Base-by-base conservation (phyloP, 2,888 invertebrate species). In the Andricus quercusramuli region DNA sequence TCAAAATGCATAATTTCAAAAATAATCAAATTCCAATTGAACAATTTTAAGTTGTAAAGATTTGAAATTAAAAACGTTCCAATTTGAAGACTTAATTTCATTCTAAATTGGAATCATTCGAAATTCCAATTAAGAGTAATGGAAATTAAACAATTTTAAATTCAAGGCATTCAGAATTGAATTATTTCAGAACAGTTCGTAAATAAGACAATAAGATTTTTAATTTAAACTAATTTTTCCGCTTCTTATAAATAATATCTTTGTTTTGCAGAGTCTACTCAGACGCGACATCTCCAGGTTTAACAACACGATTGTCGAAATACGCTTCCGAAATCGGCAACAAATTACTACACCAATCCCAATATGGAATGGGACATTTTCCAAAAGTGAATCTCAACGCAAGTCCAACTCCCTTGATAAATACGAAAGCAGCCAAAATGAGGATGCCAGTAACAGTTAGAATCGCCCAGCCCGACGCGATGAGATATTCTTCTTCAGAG, bases 251-350 rank as follows among this genome's bases (percentile, higher is more conserved):
- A 6, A 51, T 77, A n/a, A 47, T 11, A 70, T 44, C 0, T 44
- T 64, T 37, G 68, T 56, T 68, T 81, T 83, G 22, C 82, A 90
- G 91, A 81, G 83, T 88, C 62, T 90, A 89, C 74, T 85, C 85
- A 32, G 91, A 93, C 11, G 88, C 91, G n/a, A 89, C 87, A 41
- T 93, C 92, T 20, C 92, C 92, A 47, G 92, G 92, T 41, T 83
- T 93, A 1, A 89, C 91, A 0, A 85, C 89, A 4, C 84, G 92
- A 44, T 79, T 93, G 77, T 90, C 90, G 4, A 92, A 91, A 80
- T 93, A 93, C 77, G 92, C 92, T 2, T 84, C 89, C 0, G 92
- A 92, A 84, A 90, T 90, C 3, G 91, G 86, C 70, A 88, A 68
- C 22, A 92, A 89, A 80, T 83, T 92, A 47, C 89, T 87, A 3